Evolutionary conservation across 2,113 vertebrate species (phyloP), one percentile per base, ranked within the genome.

Genomic region (Cyanistes caeruleus): DNA sequence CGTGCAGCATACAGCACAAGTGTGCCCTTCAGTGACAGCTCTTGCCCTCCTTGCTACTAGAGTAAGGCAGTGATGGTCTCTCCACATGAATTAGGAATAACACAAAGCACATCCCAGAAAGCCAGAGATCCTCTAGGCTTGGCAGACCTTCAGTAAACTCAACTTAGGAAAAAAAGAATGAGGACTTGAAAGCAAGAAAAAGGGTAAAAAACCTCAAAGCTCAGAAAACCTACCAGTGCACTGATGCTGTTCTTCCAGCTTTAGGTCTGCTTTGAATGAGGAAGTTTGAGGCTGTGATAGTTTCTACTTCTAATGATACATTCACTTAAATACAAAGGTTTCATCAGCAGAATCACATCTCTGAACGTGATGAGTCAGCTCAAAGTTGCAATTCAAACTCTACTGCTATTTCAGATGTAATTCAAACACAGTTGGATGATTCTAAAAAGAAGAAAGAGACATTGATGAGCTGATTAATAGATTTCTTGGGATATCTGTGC

Each of bases 271-370:
- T 88, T 88, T 88, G 49, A 96, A 88, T 51, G 12, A 56, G 20
- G 30, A 76, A 88, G 30, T 90, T 74, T 90, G 30, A 74, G n/a
- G 13, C 59, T 80, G 44, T 30, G 25, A 83, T 64, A 70, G 55
- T 88, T 95, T 70, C 75, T 86, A 15, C 52, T 94, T 90, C 78
- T 97, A 93, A 96, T 77, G 92, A 96, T 75, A 65, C 31, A 94
- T 95, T 96, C 95, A 88, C 82, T 93, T 92, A 86, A 92, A 89
- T 93, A 96, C 91, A 96, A 97, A 94, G 64, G 87, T 92, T 96
- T 96, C 87, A 95, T 96, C 95, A 96, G 88, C 82, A 94, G 85
- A 95, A 94, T 74, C 48, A 60, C 28, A 59, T 86, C 56, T 95
- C 52, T 70, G 76, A 96, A 96, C 1, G 0, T 84, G 93, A 95